Conservation (phyloP, 2,113 vertebrate genomes). For the Saguinus midas region DNA sequence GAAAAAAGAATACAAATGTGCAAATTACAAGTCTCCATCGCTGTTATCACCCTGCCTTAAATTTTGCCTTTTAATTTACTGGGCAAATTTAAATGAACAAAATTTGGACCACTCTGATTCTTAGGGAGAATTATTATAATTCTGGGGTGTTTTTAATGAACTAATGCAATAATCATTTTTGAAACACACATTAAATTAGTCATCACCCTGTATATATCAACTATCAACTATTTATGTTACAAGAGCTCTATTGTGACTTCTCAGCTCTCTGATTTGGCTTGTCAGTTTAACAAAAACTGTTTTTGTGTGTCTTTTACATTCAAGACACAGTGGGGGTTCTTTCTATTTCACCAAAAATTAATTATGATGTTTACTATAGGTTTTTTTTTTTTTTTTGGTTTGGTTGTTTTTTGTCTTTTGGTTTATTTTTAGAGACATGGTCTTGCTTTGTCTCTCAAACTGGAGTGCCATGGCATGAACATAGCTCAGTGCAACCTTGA, state of each 20-base stretch:
- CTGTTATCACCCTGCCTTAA: neutral
- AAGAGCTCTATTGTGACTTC: neutral
- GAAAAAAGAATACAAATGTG: neutral
- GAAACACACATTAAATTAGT: neutral
- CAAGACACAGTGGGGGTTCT: neutral
- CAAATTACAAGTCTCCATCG: neutral
- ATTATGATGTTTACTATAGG: neutral
- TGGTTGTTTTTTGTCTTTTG: too few species aligned
- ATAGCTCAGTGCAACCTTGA: too few species aligned
- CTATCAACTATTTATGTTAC: neutral
- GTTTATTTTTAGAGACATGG: too few species aligned
- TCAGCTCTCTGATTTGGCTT: neutral
- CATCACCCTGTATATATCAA: neutral
- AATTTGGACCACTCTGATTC: neutral
- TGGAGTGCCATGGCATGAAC: too few species aligned
- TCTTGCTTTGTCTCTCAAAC: too few species aligned
- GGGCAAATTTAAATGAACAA: neutral
- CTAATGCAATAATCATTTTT: neutral
- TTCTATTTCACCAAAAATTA: neutral
- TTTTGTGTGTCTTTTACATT: neutral
- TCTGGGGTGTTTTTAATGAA: neutral
- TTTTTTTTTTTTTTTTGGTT: neutral
- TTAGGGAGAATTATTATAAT: neutral
- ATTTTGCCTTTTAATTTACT: neutral
- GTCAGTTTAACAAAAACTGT: neutral